A percentile compares a stretch with the other conserved stretches of the same genome.
phyloP scores from a whole-genome alignment of 2,888 invertebrate genomes.

The Oasisia sp. region DNA sequence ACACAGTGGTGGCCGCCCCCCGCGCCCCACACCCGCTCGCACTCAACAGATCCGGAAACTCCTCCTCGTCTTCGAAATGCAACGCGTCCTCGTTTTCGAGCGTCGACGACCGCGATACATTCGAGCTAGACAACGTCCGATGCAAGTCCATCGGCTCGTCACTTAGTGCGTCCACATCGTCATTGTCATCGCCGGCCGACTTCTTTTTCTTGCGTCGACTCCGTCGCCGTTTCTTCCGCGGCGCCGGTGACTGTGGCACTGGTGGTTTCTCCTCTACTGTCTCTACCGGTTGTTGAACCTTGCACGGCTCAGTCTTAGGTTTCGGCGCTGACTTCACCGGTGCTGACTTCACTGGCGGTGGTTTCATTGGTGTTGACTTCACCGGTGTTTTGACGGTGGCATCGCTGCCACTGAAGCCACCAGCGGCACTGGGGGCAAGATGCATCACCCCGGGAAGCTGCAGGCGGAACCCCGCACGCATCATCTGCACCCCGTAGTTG shows the following conservation, averaged over 20 bases:
- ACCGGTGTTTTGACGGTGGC: constrained; percentile 18
- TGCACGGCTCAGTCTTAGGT: constrained; percentile 31
- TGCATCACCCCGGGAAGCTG: not conserved
- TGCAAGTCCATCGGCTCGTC: constrained; percentile 36
- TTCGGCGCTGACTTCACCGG: not conserved
- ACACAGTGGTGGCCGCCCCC: constrained; percentile 22
- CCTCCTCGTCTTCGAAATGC: constrained; percentile 61
- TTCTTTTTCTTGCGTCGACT: constrained; percentile 24
- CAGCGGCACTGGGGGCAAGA: not conserved
- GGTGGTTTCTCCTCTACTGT: not conserved
- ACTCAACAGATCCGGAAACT: constrained; percentile 55
- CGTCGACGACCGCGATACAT: constrained; percentile 37
- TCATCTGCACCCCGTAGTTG: not conserved
- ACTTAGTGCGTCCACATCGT: constrained; percentile 34
- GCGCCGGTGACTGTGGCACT: constrained; percentile 21
- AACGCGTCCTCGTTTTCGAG: constrained; percentile 33
- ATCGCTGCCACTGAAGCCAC: not conserved
- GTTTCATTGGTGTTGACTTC: not conserved
- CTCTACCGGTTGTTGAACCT: not conserved
- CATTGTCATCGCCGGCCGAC: constrained; percentile 23
- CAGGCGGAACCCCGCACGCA: not conserved
- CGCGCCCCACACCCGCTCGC: constrained; percentile 33
- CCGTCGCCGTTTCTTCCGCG: constrained; percentile 29
- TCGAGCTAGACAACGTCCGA: constrained; percentile 37
- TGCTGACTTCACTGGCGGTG: not conserved